Conservation (phyloP, 2,113 vertebrate genomes). For the Bufo gargarizans region DNA sequence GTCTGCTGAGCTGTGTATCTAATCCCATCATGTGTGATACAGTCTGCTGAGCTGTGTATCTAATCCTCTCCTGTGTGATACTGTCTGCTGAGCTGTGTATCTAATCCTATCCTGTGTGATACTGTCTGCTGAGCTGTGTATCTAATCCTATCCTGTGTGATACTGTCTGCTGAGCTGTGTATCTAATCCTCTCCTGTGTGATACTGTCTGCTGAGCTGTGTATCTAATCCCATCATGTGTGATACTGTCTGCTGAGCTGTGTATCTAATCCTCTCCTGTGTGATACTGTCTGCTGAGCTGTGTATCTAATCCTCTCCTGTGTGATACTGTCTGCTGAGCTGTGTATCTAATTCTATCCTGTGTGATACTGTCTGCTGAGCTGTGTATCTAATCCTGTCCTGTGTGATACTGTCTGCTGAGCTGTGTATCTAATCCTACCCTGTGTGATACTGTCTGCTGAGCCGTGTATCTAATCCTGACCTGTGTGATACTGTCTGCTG, state of each 20-base stretch:
- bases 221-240: too few species aligned
- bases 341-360: not conserved
- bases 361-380: not conserved
- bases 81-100: not conserved
- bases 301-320: not conserved
- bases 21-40: not conserved
- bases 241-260: too few species aligned
- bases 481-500: too few species aligned
- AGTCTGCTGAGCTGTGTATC: not conserved
- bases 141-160: too few species aligned
- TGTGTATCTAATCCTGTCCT: not conserved
- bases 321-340: not conserved
- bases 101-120: not conserved
- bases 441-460: not conserved
- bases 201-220: too few species aligned
- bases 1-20: not conserved
- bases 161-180: too few species aligned
- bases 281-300: not conserved
- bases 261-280: too few species aligned
- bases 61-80: not conserved
- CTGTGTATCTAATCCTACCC: not conserved
- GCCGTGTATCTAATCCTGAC: not conserved
- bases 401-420: not conserved
- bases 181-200: too few species aligned
- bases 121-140: not conserved